Percentiles rank a stretch among this genome's conserved stretches.
Evolutionary conservation across 2,888 invertebrate genomes (phyloP).

Genomic region (Microctonus brassicae): DNA sequence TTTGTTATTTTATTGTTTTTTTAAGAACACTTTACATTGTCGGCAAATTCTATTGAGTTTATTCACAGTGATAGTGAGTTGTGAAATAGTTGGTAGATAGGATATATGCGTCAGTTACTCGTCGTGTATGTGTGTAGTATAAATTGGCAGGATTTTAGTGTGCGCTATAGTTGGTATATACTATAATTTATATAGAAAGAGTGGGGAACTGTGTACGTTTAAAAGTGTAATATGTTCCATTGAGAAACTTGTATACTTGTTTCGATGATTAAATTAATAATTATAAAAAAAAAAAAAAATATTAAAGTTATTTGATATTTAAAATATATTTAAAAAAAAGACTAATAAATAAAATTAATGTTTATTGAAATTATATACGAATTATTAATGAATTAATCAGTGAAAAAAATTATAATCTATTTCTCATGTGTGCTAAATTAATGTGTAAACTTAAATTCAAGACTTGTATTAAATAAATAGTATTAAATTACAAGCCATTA

Average conservation of each 20-base stretch:
- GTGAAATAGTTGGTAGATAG: background rate
- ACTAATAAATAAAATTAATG: too few relatives aligned
- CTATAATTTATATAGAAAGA: constrained; percentile 6
- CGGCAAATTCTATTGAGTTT: background rate
- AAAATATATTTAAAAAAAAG: too few relatives aligned
- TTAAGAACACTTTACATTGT: too few relatives aligned
- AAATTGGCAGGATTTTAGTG: background rate
- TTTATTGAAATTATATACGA: too few relatives aligned
- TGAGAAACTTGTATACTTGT: background rate
- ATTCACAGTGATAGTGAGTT: background rate
- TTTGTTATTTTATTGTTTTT: too few relatives aligned
- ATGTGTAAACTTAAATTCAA: too few relatives aligned
- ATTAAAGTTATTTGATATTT: background rate
- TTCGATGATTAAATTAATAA: background rate
- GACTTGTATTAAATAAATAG: too few relatives aligned
- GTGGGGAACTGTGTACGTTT: background rate
- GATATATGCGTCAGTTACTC: background rate
- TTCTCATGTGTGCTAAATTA: background rate
- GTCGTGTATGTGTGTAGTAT: background rate
- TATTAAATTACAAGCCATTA: background rate
- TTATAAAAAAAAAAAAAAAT: too few relatives aligned
- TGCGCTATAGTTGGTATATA: background rate
- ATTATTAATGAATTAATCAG: background rate
- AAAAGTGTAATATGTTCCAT: background rate
- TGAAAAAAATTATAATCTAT: constrained; percentile 28